phyloP scores from a whole-genome alignment of 2,888 invertebrate species.

The Steinernema hermaphroditum region DNA sequence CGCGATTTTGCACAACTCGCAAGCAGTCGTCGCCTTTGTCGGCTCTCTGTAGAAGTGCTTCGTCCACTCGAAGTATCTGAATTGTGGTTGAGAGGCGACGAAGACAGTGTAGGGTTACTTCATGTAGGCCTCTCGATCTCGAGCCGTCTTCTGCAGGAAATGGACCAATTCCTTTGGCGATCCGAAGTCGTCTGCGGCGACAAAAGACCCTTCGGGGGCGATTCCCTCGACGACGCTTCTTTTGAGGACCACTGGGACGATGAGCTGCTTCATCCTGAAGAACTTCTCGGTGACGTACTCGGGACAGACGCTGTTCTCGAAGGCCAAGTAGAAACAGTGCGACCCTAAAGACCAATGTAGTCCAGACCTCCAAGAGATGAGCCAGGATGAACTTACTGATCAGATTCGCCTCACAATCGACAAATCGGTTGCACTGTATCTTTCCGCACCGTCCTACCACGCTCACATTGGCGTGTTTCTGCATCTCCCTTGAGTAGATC shows the following conservation, averaged over 20 bases:
- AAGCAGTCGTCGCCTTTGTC: background rate
- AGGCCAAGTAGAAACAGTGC: background rate
- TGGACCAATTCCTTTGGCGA: background rate
- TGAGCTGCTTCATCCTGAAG: conserved; percentile 11
- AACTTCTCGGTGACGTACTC: conserved; percentile 13
- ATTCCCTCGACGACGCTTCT: background rate
- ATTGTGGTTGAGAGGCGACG: background rate
- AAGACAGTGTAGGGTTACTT: background rate
- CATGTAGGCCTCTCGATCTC: background rate
- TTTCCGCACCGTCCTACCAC: conserved; percentile 20
- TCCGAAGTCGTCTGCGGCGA: conserved; percentile 5
- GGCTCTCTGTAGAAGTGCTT: background rate
- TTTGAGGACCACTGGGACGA: background rate
- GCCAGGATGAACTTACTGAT: background rate
- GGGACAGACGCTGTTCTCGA: conserved; percentile 16
- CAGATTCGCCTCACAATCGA: background rate
- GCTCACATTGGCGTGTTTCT: conserved; percentile 26
- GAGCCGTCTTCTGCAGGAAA: background rate
- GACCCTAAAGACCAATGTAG: background rate
- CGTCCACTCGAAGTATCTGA: conserved; percentile 1
- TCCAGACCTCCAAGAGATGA: background rate
- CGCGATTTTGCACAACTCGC: background rate
- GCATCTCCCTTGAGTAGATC: conserved; percentile 1
- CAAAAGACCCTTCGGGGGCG: background rate
- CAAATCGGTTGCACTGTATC: background rate